Evolutionary conservation across 2,797 vertebrate genomes (phyloP), one percentile per base, ranked within the genome.

Genomic region (Betta splendens): DNA sequence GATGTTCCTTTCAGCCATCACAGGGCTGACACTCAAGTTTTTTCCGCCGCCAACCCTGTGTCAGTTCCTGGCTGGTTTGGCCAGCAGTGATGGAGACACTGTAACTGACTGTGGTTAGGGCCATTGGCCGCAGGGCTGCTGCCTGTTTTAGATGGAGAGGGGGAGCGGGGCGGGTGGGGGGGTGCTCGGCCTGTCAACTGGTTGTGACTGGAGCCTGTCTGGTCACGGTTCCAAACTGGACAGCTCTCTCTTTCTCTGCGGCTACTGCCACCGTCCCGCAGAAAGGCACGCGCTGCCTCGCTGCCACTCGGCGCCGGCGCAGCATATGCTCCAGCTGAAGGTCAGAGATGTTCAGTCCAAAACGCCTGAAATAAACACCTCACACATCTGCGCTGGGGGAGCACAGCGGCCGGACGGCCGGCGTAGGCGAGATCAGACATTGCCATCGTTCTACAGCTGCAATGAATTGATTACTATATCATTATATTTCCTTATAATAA

Each of bases 241-340:
- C 74, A 72, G 85, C 81, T 85, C 80, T 71, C 71, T 79, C 77
- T 84, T 79, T 69, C 86, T 89, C 84, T 77, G 85, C 74, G 81
- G 86, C 83, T 54, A 78, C 48, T 72, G 83, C 72, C 84, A 77
- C 38, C 72, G 60, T 87, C 77, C 87, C 71, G 86, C 47, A 75
- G 86, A 86, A 88, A 85, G 84, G 75, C 85, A 65, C 71, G 50
- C 70, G 56, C 50, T 60, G 22, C 64, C 61, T 61, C 46, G 79
- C 68, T 81, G 83, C 77, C 83, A 70, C 75, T 66, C 77, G 26
- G 75, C 77, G 86, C 73, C 68, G 64, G 63, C 35, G 18, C 59
- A 90, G 85, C 92, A 93, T 93, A 92, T 92, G 92, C 83, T 91
- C 63, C 70, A 16, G 83, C 88, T 87, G 91, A 91, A 92, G 89